Base-by-base conservation (phyloP, 2,113 vertebrate species). In the Haemorhous mexicanus region DNA sequence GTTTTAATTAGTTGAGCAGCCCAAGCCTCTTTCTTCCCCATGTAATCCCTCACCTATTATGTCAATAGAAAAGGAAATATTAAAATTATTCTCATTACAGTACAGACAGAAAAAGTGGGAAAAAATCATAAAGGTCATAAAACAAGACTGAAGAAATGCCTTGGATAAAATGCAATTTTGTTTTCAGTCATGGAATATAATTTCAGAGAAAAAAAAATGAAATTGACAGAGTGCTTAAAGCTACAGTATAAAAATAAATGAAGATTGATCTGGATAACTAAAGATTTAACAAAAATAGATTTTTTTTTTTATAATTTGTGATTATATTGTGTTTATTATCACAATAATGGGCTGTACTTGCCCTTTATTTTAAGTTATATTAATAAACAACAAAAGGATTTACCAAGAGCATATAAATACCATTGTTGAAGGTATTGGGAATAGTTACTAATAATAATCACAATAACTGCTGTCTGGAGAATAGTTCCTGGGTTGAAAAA, bases 1-100 rank as follows among this genome's bases (percentile, higher is more conserved):
- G 16, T 18, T 91, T 85, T 79, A 91, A 83, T 88, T 93, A 85
- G 28, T 90, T 96, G 75, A 80, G 35, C 32, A 76, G 49, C 87
- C 58, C 35, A 94, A 56, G 11, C 19, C 19, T 76, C 26, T 91
- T 75, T 90, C 35, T 82, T 22, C 11, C 12, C 8, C 20, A 49
- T 79, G 53, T 79, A 47, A 90, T 96, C 68, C 74, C 46, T 93
- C 44, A 75, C 30, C 11, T 75, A 67, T 39, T 59, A 47, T 19
- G 6, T 56, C 81, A 87, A 64, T 17, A 84, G 24, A 56, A 23
- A 76, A 75, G 10, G 23, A 82, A 91, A 64, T 79, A 82, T 26
- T 84, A 47, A 49, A 93, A 64, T 68, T 56, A 52, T 61, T 85
- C 41, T 79, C 1, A 1, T 56, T 22, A 68, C 0, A 2, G 4